Percentiles rank a stretch among this genome's conserved stretches.
Conservation (phyloP, 2,888 invertebrate genomes). For the Hypsopygia costalis region DNA sequence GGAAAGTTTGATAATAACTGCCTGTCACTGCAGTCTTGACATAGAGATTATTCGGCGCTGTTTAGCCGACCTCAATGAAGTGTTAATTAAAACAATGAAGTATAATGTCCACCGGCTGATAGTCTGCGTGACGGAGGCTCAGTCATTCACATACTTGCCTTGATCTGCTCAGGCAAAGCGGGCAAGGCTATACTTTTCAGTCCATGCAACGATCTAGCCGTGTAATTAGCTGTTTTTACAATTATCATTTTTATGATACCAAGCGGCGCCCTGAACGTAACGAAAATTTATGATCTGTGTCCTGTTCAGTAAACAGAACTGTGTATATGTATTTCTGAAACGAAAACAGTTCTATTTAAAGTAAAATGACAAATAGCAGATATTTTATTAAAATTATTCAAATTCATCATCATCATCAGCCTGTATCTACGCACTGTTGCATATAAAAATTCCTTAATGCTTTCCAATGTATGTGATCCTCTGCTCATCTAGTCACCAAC, state of each 20-base stretch:
- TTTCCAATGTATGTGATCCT: no score
- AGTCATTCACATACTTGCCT: slow-evolving; percentile 47
- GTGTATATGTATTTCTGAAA: no score
- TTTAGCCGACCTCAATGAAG: slow-evolving; percentile 19
- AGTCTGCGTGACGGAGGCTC: slow-evolving; percentile 37
- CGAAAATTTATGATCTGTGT: no score
- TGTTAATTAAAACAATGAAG: slow-evolving; percentile 17
- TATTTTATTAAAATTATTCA: no score
- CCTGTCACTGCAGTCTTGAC: slow-evolving; percentile 34
- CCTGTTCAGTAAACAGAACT: no score
- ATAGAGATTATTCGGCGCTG: slow-evolving; percentile 37
- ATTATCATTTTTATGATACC: slow-evolving; percentile 22
- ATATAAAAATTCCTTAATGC: no score
- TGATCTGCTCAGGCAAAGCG: slow-evolving; percentile 59
- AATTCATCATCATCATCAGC: no score
- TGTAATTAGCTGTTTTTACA: slow-evolving; percentile 39
- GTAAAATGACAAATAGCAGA: no score
- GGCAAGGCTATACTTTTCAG: slow-evolving; percentile 64
- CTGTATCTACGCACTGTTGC: no score
- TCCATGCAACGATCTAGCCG: slow-evolving; percentile 38
- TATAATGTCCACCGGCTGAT: slow-evolving; percentile 2
- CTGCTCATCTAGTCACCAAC: no score
- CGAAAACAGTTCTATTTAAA: no score
- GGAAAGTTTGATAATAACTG: slow-evolving; percentile 4
- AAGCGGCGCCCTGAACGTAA: no score